Evolutionary conservation across 1,140 invertebrate species (phyloP), one percentile per base, ranked within the genome.

Genomic region (Pachypeltis micranthus): DNA sequence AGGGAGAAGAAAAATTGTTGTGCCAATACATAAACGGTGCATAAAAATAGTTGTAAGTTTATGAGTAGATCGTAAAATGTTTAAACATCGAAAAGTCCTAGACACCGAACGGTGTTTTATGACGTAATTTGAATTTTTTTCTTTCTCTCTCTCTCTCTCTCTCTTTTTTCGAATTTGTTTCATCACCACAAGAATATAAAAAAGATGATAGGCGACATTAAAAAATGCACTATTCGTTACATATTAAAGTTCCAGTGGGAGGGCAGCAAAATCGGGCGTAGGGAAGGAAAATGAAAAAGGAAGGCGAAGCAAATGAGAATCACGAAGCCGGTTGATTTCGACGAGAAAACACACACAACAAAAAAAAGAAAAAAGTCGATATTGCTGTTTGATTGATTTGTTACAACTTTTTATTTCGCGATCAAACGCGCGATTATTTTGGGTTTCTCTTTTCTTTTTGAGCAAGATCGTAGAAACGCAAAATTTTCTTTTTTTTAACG

Each of bases 401-500:
- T n/a, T n/a, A n/a, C n/a, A n/a, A n/a, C n/a, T n/a, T n/a, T n/a
- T n/a, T n/a, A 4, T 7, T 21, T 51, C 47, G 7, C 23, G 10
- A 51, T 51, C 12, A 10, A 51, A 51, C 23, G n/a, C 7, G n/a
- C 34, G 7, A 10, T 39, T n/a, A 39, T 39, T 39, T 39, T 39
- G 34, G 34, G 7, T 39, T 39, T 39, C 7, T 39, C 21, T 51
- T 21, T 4, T 21, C 23, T 51, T 51, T 51, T 51, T 51, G 47
- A 51, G 47, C 47, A 51, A 51, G 47, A 28, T 31, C 29, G n/a
- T 59, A 31, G 24, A 59, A n/a, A 59, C 26, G n/a, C 57, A 59
- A 59, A 59, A 10, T 59, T 59, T 31, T 59, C 29, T 29, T 57
- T 57, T 12, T 23, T 59, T 47, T 47, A 47, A 47, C 44, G 31